These are phyloP conservation scores for Listrodromus nycthemerus DNA, from an alignment of 2,888 invertebrate genomes.

Conservation along the genomic window DNA sequence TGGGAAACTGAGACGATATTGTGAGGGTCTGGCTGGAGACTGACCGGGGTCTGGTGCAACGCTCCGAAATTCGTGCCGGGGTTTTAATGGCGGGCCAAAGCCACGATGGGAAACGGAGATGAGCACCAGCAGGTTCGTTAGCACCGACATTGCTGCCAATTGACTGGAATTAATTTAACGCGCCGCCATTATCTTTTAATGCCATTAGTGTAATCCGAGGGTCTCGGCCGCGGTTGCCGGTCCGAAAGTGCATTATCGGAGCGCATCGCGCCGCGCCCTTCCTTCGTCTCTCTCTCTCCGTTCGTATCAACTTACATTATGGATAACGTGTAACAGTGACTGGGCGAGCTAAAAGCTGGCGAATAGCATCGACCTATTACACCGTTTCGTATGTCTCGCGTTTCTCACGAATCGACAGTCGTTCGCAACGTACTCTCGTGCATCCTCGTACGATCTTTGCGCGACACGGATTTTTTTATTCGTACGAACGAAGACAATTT, in stretches of 20 bases:
- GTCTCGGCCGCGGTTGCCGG: constrained; percentile 8
- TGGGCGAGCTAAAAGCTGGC: constrained; percentile 34
- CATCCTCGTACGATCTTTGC: neutral
- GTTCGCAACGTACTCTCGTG: neutral
- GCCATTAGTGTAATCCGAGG: constrained; percentile 41
- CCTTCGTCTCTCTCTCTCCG: constrained; percentile 18
- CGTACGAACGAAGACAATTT: no score
- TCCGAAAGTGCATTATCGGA: constrained; percentile 8
- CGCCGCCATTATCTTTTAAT: constrained; percentile 46
- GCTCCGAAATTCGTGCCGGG: neutral
- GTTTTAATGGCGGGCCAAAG: neutral
- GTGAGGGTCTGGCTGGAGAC: neutral
- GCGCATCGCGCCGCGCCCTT: constrained; percentile 38
- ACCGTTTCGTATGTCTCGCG: neutral
- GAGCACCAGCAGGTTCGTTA: constrained; percentile 19
- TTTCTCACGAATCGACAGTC: neutral
- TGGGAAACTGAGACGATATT: neutral
- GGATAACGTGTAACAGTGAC: constrained; percentile 39
- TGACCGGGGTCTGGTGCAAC: neutral
- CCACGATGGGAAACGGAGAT: neutral
- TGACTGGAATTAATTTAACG: constrained; percentile 51
- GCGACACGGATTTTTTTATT: no score
- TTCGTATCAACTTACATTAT: constrained; percentile 51
- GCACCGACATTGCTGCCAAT: constrained; percentile 30
- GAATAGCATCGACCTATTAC: constrained; percentile 40